Percentiles rank a stretch among this genome's conserved stretches.
Conservation (phyloP, 2,113 vertebrate genomes). For the Chaenogobius annularis region DNA sequence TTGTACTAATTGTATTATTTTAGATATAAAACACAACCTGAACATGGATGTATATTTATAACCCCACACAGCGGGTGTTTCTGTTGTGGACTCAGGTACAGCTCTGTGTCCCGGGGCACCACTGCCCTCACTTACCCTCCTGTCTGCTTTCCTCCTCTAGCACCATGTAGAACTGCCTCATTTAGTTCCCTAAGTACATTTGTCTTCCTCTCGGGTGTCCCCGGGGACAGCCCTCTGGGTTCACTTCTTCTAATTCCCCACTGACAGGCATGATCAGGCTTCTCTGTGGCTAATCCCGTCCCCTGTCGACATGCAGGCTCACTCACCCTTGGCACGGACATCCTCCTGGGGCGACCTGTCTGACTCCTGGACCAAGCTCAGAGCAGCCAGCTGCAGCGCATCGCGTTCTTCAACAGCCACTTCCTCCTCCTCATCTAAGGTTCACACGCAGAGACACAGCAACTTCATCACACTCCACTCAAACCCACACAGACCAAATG, state of each 20-base stretch:
- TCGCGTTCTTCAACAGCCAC: constrained; percentile 59
- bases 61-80: constrained; percentile 30
- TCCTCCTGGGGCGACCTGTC: constrained; percentile 76
- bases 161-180: constrained; percentile 7
- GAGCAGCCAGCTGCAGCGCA: constrained; percentile 72
- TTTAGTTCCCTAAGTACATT: constrained; percentile 38
- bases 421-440: constrained; percentile 60
- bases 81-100: constrained; percentile 13
- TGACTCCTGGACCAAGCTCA: constrained; percentile 63
- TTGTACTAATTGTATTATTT: neutral
- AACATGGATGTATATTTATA: neutral
- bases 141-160: constrained; percentile 21
- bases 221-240: constrained; percentile 12
- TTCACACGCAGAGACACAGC: constrained; percentile 9
- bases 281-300: constrained; percentile 32
- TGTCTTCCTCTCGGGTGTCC: constrained; percentile 35
- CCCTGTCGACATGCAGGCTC: constrained; percentile 31
- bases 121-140: constrained; percentile 34
- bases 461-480: constrained; percentile 13
- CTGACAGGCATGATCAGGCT: constrained; percentile 41
- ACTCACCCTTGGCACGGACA: constrained; percentile 76
- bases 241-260: constrained; percentile 25
- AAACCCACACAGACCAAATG: neutral
- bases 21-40: neutral
- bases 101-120: constrained; percentile 10